Base-by-base conservation (phyloP, 2,888 invertebrate genomes). In the Tipula unca region DNA sequence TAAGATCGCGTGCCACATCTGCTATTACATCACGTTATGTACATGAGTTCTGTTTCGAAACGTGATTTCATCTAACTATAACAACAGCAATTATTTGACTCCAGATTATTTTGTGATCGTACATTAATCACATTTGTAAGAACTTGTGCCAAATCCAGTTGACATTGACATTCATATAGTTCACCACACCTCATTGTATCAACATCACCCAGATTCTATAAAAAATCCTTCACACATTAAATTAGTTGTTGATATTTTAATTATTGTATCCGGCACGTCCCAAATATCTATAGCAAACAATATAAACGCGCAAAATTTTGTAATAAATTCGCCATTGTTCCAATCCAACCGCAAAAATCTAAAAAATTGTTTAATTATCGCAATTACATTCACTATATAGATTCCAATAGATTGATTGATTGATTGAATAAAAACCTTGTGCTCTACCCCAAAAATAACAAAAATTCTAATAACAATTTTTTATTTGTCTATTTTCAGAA, bases 401-500 rank as follows among this genome's bases (percentile, higher is more conserved):
- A 48, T 54, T 54, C 48, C 17, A 54, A 54, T n/a, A n/a, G n/a
- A n/a, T 54, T 69, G 25, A 69, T 25, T 13, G 25, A 25, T 69
- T 69, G 69, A 69, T 69, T 69, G 69, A 69, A 69, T 20, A 25
- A 69, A 69, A 69, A 69, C 69, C 69, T 69, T 69, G 69, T 69
- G 69, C 69, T 25, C 69, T 69, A 69, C 69, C 69, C 69, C 20
- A 69, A 69, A 69, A 69, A 13, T 10, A 48, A 48, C 3, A 48
- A 69, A 48, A 69, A 69, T 6, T 32, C 69, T 25, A 69, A 69
- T 69, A 69, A 69, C 69, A 25, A 69, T 69, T 69, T 69, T 69
- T 48, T 48, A 17, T 48, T 69, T 69, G 69, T 69, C 69, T 69
- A 69, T 69, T 69, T 69, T 69, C 69, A 69, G 69, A 69, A 69